Percentiles rank a stretch among this genome's conserved stretches.
phyloP scores from a whole-genome alignment of 2,113 vertebrate species.

The Lanius ludovicianus region DNA sequence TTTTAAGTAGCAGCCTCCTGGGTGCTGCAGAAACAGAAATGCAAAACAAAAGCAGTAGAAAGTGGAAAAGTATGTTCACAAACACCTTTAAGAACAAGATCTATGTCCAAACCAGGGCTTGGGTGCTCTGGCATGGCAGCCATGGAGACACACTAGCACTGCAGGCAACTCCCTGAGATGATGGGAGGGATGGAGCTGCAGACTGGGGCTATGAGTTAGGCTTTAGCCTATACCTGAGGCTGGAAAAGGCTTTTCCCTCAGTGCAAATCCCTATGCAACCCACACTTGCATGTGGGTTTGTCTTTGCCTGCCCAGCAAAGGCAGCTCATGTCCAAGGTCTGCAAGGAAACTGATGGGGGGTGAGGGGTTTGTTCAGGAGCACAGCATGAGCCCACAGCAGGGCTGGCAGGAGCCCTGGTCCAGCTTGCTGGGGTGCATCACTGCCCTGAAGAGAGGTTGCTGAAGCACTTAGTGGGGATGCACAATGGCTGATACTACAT shows the following conservation, averaged over 20 bases:
- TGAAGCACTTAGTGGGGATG: background rate
- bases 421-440: accelerated
- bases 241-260: background rate
- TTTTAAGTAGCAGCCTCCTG: background rate
- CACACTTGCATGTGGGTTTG: background rate
- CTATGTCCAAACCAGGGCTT: background rate
- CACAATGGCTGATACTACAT: background rate
- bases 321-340: accelerated
- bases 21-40: background rate
- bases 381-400: accelerated
- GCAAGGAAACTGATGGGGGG: background rate
- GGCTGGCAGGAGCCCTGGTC: background rate
- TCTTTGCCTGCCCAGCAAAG: accelerated
- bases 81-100: background rate
- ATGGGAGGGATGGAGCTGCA: background rate
- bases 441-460: background rate
- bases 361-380: background rate
- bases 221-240: background rate
- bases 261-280: background rate
- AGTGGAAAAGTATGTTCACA: background rate
- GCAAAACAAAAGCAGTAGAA: background rate
- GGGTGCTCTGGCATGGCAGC: background rate
- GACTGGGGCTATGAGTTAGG: accelerated
- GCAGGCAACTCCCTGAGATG: background rate
- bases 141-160: background rate